Evolutionary conservation across 2,888 invertebrate genomes (phyloP).

Genomic region (Hermaeophaga mercurialis): DNA sequence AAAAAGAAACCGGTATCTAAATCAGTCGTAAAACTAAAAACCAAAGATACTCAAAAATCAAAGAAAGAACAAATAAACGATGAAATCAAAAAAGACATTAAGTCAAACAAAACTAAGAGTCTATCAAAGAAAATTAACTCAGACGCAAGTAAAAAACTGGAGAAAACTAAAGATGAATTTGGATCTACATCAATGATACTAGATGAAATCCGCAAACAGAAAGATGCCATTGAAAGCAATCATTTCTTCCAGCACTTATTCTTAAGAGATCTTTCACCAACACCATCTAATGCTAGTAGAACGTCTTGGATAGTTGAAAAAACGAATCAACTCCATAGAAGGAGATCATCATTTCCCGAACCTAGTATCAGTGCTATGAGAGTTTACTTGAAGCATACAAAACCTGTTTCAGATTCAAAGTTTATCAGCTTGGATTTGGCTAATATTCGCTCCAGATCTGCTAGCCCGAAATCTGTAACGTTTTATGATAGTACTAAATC

Average conservation of each 20-base stretch:
- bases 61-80: slow-evolving; percentile 52
- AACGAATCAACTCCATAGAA: slow-evolving; percentile 68
- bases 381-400: slow-evolving; percentile 70
- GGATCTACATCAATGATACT: slow-evolving; percentile 33
- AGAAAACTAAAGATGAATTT: slow-evolving; percentile 37
- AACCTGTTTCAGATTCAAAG: slow-evolving; percentile 74
- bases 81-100: slow-evolving; percentile 48
- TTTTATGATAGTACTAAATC: slow-evolving; percentile 52
- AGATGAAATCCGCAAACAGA: slow-evolving; percentile 64
- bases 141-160: slow-evolving; percentile 42
- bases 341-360: slow-evolving; percentile 52
- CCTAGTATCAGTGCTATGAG: slow-evolving; percentile 65
- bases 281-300: slow-evolving; percentile 53
- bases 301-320: slow-evolving; percentile 70
- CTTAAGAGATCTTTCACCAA: slow-evolving; percentile 60
- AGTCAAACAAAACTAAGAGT: slow-evolving; percentile 35
- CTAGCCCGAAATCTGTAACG: slow-evolving; percentile 65
- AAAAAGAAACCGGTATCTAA: slow-evolving; percentile 31
- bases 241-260: slow-evolving; percentile 76
- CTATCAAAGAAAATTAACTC: slow-evolving; percentile 36
- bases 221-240: slow-evolving; percentile 65
- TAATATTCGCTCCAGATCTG: slow-evolving; percentile 59
- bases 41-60: slow-evolving; percentile 49
- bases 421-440: slow-evolving; percentile 70
- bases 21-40: slow-evolving; percentile 11